These are phyloP conservation scores for Drosophila lacicola DNA, from an alignment of 2,888 invertebrate genomes.

Conservation along the genomic window DNA sequence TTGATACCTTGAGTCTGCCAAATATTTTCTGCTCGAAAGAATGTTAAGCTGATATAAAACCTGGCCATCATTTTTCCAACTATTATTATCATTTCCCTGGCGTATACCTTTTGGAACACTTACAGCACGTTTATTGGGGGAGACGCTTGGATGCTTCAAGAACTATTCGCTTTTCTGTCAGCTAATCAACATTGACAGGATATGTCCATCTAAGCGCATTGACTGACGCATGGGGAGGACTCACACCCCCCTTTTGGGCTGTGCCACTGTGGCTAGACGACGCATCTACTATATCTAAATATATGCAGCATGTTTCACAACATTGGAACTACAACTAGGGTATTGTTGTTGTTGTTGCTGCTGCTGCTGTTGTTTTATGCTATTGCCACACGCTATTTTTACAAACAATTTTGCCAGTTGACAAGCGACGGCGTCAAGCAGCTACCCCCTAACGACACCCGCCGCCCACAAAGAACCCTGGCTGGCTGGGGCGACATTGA, in stretches of 20 bases:
- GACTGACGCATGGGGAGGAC: background rate
- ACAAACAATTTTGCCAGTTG: slow-evolving; percentile 77
- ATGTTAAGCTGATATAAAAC: no score
- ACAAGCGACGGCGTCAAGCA: slow-evolving; percentile 68
- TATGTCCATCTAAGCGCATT: slow-evolving; percentile 35
- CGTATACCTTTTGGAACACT: background rate
- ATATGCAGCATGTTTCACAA: slow-evolving; percentile 71
- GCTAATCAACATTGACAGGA: slow-evolving; percentile 36
- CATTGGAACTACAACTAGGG: slow-evolving; percentile 43
- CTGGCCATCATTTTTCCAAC: no score
- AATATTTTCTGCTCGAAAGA: no score
- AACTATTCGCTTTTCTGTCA: slow-evolving; percentile 23
- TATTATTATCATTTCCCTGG: background rate
- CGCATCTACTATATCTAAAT: slow-evolving; percentile 66
- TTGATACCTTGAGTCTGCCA: no score
- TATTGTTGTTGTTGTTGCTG: slow-evolving; percentile 21
- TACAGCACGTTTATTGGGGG: background rate
- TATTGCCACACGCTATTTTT: slow-evolving; percentile 76
- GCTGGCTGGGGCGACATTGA: slow-evolving; percentile 55
- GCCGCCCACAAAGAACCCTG: background rate
- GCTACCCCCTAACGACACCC: slow-evolving; percentile 10
- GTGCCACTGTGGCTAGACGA: slow-evolving; percentile 60
- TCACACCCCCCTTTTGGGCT: slow-evolving; percentile 28
- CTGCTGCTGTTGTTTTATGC: slow-evolving; percentile 56
- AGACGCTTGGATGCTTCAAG: slow-evolving; percentile 1